Conservation (phyloP, 2,113 vertebrate genomes). For the Nothocercus julius region DNA sequence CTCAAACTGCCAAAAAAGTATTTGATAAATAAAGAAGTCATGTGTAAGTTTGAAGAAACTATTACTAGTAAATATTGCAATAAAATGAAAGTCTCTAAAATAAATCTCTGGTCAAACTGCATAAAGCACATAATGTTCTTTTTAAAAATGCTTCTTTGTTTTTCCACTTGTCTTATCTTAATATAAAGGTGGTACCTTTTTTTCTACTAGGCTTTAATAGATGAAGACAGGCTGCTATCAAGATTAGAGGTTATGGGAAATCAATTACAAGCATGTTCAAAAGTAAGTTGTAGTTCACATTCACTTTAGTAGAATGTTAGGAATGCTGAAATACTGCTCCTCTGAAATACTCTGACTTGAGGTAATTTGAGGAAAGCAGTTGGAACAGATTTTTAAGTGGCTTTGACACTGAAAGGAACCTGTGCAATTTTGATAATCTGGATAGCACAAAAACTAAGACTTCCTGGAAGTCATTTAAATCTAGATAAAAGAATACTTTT, state of each 20-base stretch:
- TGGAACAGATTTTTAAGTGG: background rate
- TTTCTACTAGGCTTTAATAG: constrained; percentile 92
- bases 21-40: background rate
- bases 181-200: constrained; percentile 26
- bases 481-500: background rate
- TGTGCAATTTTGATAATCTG: background rate
- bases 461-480: background rate
- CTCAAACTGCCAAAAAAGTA: background rate
- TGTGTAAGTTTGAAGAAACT: background rate
- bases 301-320: background rate
- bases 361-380: background rate
- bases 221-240: constrained; percentile 97
- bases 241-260: constrained; percentile 98
- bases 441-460: background rate
- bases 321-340: background rate
- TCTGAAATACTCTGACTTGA: background rate
- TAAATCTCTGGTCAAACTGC: background rate
- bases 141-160: background rate
- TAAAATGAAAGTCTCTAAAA: background rate
- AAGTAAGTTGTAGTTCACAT: constrained; percentile 78
- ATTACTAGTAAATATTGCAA: background rate
- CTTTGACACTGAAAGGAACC: background rate
- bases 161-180: background rate
- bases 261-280: constrained; percentile 95
- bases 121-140: background rate